Base-by-base conservation (phyloP, 2,888 invertebrate genomes). In the Monochamus alternatus region DNA sequence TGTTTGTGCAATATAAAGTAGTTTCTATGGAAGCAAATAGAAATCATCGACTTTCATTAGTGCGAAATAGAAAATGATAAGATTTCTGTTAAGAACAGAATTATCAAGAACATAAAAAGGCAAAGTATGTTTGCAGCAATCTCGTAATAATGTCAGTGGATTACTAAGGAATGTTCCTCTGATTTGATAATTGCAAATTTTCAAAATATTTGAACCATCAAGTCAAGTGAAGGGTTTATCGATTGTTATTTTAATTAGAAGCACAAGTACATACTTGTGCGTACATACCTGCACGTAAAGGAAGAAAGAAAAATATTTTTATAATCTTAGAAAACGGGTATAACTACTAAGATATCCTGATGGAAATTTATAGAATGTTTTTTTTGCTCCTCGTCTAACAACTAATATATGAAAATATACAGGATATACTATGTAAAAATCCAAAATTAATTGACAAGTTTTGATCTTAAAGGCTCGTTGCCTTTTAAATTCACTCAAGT, bases 161-260 rank as follows among this genome's bases (percentile, higher is more conserved):
- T 80, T 78, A 74, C 65, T 62, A 51, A 75, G 68, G 78, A 78
- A 78, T 80, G 80, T 80, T 80, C 59, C 47, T 22, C 55, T 69
- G n/a, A 59, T 30, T 62, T 60, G 69, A 69, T 69, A 69, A 12
- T 58, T 38, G 47, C 55, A 55, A 44, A 47, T 63, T 64, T 64
- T 47, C 47, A 64, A 9, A 44, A 47, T 64, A 43, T 9, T n/a
- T 30, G 5, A n/a, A 55, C 51, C 14, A 55, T 55, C 55, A 55
- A n/a, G n/a, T n/a, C 55, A 55, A 55, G n/a, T 55, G 22, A 55
- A 52, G n/a, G 55, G 55, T 55, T 55, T 55, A 55, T 55, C n/a
- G 22, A 22, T 22, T 55, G 5, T 55, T n/a, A 5, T 55, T 4
- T 55, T 14, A 22, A 55, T 55, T n/a, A 38, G 4, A 0, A 7